Conservation (phyloP, 2,113 vertebrate genomes). For the Trematocara unimaculatum region DNA sequence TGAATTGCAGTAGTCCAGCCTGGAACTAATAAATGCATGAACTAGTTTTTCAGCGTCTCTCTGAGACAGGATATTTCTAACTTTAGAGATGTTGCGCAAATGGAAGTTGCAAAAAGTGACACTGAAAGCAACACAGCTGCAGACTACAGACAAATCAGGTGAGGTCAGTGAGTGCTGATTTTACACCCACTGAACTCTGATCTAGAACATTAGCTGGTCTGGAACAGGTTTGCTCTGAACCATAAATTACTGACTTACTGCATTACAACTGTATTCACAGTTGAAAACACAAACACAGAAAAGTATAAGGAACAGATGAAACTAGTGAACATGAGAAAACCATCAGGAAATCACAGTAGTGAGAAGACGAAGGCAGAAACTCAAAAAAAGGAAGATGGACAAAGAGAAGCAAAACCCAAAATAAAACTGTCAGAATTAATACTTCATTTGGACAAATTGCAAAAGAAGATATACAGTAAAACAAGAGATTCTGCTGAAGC, state of each 20-base stretch:
- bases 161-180: background rate
- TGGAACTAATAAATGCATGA: no score
- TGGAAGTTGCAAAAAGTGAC: background rate
- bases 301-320: background rate
- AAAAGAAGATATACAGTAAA: background rate
- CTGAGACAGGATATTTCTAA: no score
- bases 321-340: background rate
- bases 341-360: background rate
- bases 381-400: background rate
- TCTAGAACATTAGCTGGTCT: background rate
- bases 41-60: no score
- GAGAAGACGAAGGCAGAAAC: background rate
- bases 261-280: background rate
- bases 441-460: fast-evolving
- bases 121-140: background rate
- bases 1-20: no score
- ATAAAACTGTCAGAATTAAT: background rate
- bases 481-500: background rate
- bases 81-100: no score
- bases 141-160: background rate
- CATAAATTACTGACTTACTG: background rate
- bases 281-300: background rate
- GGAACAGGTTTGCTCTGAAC: background rate
- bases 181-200: background rate
- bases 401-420: background rate